phyloP scores from a whole-genome alignment of 1,140 invertebrate species.

The Megalonaias nervosa region DNA sequence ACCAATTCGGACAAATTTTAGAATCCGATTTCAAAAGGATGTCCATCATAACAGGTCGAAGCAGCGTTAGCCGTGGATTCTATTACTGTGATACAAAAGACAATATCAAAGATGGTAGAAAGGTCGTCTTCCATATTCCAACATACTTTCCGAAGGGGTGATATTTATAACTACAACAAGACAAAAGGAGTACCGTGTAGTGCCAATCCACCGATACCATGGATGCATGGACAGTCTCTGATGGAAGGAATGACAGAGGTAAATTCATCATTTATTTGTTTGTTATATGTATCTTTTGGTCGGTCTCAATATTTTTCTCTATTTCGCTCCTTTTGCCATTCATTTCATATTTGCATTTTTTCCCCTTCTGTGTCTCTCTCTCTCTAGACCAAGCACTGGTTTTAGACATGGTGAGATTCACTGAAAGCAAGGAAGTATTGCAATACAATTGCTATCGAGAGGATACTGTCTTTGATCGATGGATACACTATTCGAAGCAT shows the following conservation, averaged over 20 bases:
- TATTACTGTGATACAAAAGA: slow-evolving; percentile 50
- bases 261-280: slow-evolving; percentile 1
- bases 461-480: not conserved
- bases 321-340: too few species aligned
- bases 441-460: too few species aligned
- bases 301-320: too few species aligned
- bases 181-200: slow-evolving; percentile 62
- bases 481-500: not conserved
- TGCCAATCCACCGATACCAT: slow-evolving; percentile 49
- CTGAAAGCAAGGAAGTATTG: too few species aligned
- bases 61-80: slow-evolving; percentile 65
- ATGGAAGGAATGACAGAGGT: slow-evolving; percentile 59
- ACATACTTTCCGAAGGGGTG: slow-evolving; percentile 59
- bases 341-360: too few species aligned
- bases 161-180: slow-evolving; percentile 63
- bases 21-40: too few species aligned
- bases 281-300: not conserved
- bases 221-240: slow-evolving; percentile 63
- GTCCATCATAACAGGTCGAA: slow-evolving; percentile 44
- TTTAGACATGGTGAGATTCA: too few species aligned
- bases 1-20: too few species aligned
- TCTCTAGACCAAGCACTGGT: too few species aligned
- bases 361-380: too few species aligned
- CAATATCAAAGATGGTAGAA: slow-evolving; percentile 52
- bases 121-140: slow-evolving; percentile 49